Base-by-base conservation (phyloP, 2,888 invertebrate genomes). In the Melolontha melolontha region DNA sequence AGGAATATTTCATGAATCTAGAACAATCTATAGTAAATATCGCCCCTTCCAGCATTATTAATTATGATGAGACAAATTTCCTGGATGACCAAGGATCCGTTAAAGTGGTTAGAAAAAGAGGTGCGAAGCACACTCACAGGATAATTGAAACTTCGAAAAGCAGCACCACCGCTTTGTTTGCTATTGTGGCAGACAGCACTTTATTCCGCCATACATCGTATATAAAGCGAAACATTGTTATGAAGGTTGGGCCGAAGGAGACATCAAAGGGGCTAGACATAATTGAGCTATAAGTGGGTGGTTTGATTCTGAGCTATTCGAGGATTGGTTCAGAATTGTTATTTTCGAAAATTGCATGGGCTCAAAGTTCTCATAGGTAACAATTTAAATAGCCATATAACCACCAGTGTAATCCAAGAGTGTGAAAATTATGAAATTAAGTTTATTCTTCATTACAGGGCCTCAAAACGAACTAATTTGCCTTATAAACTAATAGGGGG, bases 11-110 rank as follows among this genome's bases (percentile, higher is more conserved):
- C n/a, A n/a, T n/a, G n/a, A n/a, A n/a, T n/a, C n/a, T n/a, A n/a
- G n/a, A n/a, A n/a, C n/a, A n/a, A n/a, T n/a, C n/a, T n/a, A n/a
- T n/a, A n/a, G n/a, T n/a, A n/a, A n/a, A n/a, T n/a, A n/a, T n/a
- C n/a, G n/a, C n/a, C n/a, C n/a, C n/a, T n/a, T n/a, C n/a, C n/a
- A n/a, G n/a, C n/a, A n/a, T n/a, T n/a, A n/a, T n/a, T n/a, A 81
- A 83, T 69, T 83, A 79, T 72, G 80, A 82, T 68, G 80, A 81
- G 70, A 80, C 79, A 1, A 80, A 80, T 62, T 72, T 82, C 12
- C 59, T 72, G 10, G 81, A 81, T 65, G 79, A 83, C 62, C 79
- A 80, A 11, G 80, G 79, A 0, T 70, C 70, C 47, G 73, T 74
- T 57, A 78, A 74, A 68, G 72, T 77, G 8, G 65, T 75, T 10